Evolutionary conservation across 2,113 vertebrate species (phyloP), one percentile per base, ranked within the genome.

Genomic region (Nibea albiflora): DNA sequence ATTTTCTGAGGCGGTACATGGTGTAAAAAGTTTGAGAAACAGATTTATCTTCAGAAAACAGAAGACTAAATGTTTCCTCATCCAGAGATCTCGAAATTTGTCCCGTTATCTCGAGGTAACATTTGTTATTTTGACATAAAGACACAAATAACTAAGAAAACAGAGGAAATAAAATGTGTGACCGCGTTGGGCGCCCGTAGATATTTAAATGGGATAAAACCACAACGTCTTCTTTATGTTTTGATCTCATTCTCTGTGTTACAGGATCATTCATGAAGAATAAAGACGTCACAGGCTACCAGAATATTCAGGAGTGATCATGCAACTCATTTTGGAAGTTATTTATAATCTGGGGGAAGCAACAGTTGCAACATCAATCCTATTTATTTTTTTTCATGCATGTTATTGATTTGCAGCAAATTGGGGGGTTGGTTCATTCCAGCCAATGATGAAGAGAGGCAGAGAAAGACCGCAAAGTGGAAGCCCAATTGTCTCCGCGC

Each of bases 401-500:
- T 76, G 67, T 76, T 5, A 73, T 68, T 79, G 66, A 76, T 74
- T 85, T 64, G 39, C 49, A 62, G 12, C 11, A 58, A 61, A 78
- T 66, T 82, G 44, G 57, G 61, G 76, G 72, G 63, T 83, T 85
- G 73, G 62, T 88, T 78, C 64, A 3, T 57, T 60, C 17, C 78
- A 86, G 68, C 90, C 90, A 86, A 87, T 89, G 58, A 66, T 12
- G 31, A 47, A 53, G 63, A 1, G 16, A 16, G 64, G 44, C 26
- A 28, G 71, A 58, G 58, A 46, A 11, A 67, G 50, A 69, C 73
- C 50, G 78, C 78, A 76, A 78, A 69, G 66, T 67, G 67, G 53
- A 64, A 73, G 67, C 66, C 82, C 82, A 84, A 79, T 84, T 85
- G 60, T 85, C 39, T 83, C 5, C 2, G 12, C 22, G 26, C 73